Evolutionary conservation across 2,113 vertebrate genomes (phyloP).

Genomic region (Paratilapia polleni): DNA sequence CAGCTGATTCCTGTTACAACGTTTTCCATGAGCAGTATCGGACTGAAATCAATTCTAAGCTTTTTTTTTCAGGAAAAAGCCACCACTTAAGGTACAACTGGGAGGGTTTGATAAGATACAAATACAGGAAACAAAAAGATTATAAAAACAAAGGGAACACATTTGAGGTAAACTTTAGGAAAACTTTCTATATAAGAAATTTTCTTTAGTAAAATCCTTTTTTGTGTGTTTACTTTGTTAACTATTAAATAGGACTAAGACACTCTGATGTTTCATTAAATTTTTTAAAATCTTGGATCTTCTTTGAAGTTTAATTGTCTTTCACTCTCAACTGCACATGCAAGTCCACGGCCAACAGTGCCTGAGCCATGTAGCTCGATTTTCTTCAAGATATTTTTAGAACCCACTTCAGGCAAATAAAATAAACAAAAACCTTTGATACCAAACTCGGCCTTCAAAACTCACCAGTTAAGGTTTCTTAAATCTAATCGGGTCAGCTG

Average conservation of each 20-base stretch:
- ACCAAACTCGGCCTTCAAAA: background rate
- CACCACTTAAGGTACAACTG: background rate
- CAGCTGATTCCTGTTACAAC: conserved; percentile 54
- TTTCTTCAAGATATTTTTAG: conserved; percentile 5
- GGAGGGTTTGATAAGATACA: background rate
- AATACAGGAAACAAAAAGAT: background rate
- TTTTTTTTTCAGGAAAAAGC: background rate
- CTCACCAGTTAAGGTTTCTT: background rate
- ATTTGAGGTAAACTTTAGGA: background rate
- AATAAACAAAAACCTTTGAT: background rate
- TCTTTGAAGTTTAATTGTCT: background rate
- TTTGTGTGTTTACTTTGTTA: background rate
- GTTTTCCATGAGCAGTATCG: conserved; percentile 34
- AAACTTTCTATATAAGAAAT: background rate
- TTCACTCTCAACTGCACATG: background rate
- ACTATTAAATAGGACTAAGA: background rate
- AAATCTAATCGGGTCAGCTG: conserved; percentile 14
- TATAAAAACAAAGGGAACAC: background rate
- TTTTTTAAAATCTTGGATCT: background rate
- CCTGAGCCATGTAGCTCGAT: background rate
- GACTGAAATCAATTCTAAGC: conserved; percentile 22
- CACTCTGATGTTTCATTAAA: background rate
- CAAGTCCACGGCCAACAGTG: background rate
- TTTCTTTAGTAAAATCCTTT: background rate
- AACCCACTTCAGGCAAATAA: background rate